phyloP scores from a whole-genome alignment of 2,113 vertebrate genomes.

The Gnathochromis pfefferi region DNA sequence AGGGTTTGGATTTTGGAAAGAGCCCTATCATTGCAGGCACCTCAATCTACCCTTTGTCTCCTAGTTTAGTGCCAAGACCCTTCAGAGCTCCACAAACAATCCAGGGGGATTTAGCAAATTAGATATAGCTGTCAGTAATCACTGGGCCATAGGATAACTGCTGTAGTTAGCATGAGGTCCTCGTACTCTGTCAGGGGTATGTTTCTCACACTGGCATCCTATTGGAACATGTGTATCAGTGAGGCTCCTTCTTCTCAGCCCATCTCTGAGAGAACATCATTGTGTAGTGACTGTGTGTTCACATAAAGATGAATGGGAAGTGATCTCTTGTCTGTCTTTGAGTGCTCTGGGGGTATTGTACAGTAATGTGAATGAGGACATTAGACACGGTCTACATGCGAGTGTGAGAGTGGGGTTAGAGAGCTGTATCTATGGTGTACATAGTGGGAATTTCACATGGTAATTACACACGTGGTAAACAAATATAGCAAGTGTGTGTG shows the following conservation, averaged over 20 bases:
- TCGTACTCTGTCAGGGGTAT: slow-evolving; percentile 11
- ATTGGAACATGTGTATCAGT: slow-evolving; percentile 32
- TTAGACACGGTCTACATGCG: slow-evolving; percentile 44
- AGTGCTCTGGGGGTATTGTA: slow-evolving; percentile 42
- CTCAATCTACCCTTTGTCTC: slow-evolving; percentile 54
- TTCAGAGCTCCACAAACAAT: slow-evolving; percentile 43
- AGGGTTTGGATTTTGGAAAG: neutral
- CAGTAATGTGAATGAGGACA: slow-evolving; percentile 60
- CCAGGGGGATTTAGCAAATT: slow-evolving; percentile 50
- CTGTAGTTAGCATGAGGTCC: slow-evolving; percentile 4
- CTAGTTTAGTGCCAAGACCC: neutral
- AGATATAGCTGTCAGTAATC: slow-evolving; percentile 55
- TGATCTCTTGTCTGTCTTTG: slow-evolving; percentile 17
- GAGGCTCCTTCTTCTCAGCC: slow-evolving; percentile 13
- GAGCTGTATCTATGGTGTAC: neutral
- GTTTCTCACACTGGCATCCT: slow-evolving; percentile 38
- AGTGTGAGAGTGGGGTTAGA: neutral
- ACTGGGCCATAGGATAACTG: neutral
- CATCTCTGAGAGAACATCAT: slow-evolving; percentile 2
- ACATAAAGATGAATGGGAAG: slow-evolving; percentile 38
- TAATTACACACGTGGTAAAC: neutral
- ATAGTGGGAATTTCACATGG: slow-evolving; percentile 6
- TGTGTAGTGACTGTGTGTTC: slow-evolving; percentile 33
- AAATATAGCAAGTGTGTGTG: neutral
- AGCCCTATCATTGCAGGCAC: slow-evolving; percentile 34